Conservation (phyloP, 2,797 vertebrate species). For the Picus viridis region DNA sequence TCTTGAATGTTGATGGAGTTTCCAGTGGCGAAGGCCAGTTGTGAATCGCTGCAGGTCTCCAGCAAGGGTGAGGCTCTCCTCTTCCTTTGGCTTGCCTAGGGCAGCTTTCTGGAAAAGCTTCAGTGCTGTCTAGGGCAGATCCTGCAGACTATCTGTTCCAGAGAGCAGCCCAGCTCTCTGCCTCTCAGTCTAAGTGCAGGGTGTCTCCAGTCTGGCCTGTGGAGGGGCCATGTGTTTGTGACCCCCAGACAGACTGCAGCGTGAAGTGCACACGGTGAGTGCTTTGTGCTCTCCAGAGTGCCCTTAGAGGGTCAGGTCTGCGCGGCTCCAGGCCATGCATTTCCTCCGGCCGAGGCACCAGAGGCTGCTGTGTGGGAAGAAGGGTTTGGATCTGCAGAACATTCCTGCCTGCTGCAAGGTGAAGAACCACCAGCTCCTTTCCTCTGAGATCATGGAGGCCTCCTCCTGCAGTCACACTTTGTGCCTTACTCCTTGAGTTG, state of each 20-base stretch:
- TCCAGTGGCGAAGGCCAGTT: accelerated
- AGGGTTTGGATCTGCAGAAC: not conserved
- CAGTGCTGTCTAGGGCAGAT: not conserved
- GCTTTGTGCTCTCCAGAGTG: not conserved
- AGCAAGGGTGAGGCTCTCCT: not conserved
- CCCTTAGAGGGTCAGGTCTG: not conserved
- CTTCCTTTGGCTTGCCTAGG: not conserved
- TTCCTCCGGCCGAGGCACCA: not conserved
- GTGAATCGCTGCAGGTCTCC: not conserved
- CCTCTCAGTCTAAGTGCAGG: accelerated
- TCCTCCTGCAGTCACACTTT: not conserved
- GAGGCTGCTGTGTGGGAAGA: not conserved
- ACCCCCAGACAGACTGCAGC: not conserved
- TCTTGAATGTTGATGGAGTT: not conserved
- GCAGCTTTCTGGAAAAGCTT: not conserved
- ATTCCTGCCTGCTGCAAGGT: accelerated
- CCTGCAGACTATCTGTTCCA: not conserved
- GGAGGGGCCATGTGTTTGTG: accelerated
- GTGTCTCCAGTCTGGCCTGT: accelerated
- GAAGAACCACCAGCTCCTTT: not conserved
- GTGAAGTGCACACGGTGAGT: not conserved
- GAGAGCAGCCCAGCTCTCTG: not conserved
- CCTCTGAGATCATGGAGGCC: accelerated
- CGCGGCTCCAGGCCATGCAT: accelerated
- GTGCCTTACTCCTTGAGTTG: not conserved